These are phyloP conservation scores for Myathropa florea DNA, from an alignment of 2,888 invertebrate species.

Conservation along the genomic window DNA sequence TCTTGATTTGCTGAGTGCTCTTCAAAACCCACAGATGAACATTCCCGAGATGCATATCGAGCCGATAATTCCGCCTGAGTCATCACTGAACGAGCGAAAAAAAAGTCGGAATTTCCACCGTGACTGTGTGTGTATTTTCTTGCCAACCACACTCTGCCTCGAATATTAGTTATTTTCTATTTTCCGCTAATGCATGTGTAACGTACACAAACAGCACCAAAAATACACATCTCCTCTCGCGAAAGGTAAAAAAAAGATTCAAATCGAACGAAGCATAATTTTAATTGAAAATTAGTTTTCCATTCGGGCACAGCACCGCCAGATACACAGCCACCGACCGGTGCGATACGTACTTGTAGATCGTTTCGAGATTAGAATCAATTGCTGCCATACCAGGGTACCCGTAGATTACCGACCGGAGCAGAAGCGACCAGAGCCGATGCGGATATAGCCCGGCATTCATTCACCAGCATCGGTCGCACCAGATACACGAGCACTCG, in stretches of 20 bases:
- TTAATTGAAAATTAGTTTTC: constrained; percentile 67
- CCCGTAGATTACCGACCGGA: constrained; percentile 19
- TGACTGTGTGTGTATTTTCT: neutral
- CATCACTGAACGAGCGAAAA: too few species aligned
- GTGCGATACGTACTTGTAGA: neutral
- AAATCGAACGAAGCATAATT: constrained; percentile 59
- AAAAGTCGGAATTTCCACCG: neutral
- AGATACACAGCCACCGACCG: constrained; percentile 14
- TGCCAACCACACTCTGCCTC: neutral
- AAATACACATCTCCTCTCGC: constrained; percentile 53
- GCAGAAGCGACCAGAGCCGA: constrained; percentile 1
- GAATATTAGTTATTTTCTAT: neutral
- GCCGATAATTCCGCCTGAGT: too few species aligned
- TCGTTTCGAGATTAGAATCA: constrained; percentile 57
- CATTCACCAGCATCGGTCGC: constrained; percentile 12
- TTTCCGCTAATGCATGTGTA: neutral
- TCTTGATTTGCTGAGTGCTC: too few species aligned
- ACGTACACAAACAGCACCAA: constrained; percentile 47
- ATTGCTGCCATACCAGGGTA: constrained; percentile 35
- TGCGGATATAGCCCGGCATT: constrained; percentile 36
- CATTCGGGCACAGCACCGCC: constrained; percentile 41
- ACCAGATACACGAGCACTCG: neutral
- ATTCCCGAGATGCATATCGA: too few species aligned
- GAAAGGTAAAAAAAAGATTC: neutral
- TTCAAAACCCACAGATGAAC: too few species aligned